Percentiles rank a stretch among this genome's conserved stretches.
These are phyloP conservation scores for Apoda limacodes DNA, from an alignment of 2,888 invertebrate genomes.

Conservation along the genomic window DNA sequence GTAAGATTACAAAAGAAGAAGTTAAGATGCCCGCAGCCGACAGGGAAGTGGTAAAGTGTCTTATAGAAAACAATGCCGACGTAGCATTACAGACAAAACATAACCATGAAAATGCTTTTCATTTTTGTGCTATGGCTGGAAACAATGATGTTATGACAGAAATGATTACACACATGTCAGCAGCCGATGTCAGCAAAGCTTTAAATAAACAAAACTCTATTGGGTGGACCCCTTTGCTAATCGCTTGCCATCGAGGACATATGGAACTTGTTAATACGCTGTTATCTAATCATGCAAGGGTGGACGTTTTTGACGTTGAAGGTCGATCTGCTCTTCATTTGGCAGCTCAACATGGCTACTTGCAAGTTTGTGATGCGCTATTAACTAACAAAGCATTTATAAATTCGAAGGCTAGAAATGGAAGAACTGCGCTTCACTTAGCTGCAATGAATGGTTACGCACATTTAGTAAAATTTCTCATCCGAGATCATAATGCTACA, in stretches of 20 bases:
- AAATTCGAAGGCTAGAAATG: slow-evolving; percentile 97
- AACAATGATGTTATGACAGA: slow-evolving; percentile 95
- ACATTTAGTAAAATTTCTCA: slow-evolving; percentile 89
- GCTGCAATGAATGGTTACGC: slow-evolving; percentile 97
- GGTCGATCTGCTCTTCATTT: slow-evolving; percentile 95
- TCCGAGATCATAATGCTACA: slow-evolving; percentile 94
- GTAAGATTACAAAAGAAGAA: slow-evolving; percentile 87
- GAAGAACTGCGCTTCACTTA: slow-evolving; percentile 95
- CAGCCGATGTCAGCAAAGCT: slow-evolving; percentile 92
- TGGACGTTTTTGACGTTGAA: slow-evolving; percentile 98
- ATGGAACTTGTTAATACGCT: slow-evolving; percentile 92
- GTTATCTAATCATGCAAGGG: slow-evolving; percentile 94
- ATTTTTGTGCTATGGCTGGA: slow-evolving; percentile 94
- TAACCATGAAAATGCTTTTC: slow-evolving; percentile 94
- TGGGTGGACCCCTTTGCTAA: slow-evolving; percentile 97
- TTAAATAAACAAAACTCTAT: slow-evolving; percentile 94
- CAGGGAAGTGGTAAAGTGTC: slow-evolving; percentile 88
- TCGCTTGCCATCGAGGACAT: slow-evolving; percentile 96
- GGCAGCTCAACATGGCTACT: slow-evolving; percentile 93
- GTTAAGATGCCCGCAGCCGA: slow-evolving; percentile 79
- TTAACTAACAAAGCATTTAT: slow-evolving; percentile 98
- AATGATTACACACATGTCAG: slow-evolving; percentile 91
- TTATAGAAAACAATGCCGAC: slow-evolving; percentile 93
- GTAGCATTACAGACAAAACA: slow-evolving; percentile 86
- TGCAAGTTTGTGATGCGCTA: slow-evolving; percentile 89